Percentiles rank a stretch among this genome's conserved stretches.
phyloP scores from a whole-genome alignment of 2,888 invertebrate genomes.

The Lepidochitona cinerea region DNA sequence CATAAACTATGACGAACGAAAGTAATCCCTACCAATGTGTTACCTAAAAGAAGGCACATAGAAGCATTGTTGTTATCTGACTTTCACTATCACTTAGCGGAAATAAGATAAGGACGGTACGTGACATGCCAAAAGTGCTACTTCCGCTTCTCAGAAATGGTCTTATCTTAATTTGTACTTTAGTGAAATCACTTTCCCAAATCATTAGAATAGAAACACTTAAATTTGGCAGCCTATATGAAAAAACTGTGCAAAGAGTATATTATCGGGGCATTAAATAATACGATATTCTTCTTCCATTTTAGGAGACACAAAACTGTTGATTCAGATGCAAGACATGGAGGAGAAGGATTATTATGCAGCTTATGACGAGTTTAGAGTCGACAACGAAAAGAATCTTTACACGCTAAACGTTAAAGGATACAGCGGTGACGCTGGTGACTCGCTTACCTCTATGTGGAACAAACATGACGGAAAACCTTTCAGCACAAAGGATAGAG shows the following conservation, averaged over 20 bases:
- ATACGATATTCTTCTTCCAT: slow-evolving; percentile 14
- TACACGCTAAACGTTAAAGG: slow-evolving; percentile 83
- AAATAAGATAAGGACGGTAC: too few species aligned
- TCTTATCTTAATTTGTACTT: too few species aligned
- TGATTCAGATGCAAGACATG: slow-evolving; percentile 88
- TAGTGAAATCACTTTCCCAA: too few species aligned
- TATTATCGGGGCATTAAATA: neutral
- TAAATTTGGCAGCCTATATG: neutral
- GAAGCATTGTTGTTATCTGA: too few species aligned
- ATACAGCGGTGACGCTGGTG: slow-evolving; percentile 88
- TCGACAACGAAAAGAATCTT: slow-evolving; percentile 79
- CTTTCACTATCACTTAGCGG: too few species aligned
- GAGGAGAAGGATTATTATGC: slow-evolving; percentile 87
- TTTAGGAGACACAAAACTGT: slow-evolving; percentile 82
- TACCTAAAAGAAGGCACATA: too few species aligned
- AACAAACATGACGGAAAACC: slow-evolving; percentile 93
- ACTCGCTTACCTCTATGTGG: slow-evolving; percentile 77
- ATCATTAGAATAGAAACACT: neutral
- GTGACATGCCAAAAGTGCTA: too few species aligned
- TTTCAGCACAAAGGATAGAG: slow-evolving; percentile 90
- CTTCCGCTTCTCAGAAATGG: too few species aligned
- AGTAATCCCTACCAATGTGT: too few species aligned
- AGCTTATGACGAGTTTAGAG: slow-evolving; percentile 82
- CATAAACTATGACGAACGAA: too few species aligned
- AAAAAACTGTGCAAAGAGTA: neutral